phyloP scores from a whole-genome alignment of 2,797 vertebrate species.

The Pogoniulus pusillus region DNA sequence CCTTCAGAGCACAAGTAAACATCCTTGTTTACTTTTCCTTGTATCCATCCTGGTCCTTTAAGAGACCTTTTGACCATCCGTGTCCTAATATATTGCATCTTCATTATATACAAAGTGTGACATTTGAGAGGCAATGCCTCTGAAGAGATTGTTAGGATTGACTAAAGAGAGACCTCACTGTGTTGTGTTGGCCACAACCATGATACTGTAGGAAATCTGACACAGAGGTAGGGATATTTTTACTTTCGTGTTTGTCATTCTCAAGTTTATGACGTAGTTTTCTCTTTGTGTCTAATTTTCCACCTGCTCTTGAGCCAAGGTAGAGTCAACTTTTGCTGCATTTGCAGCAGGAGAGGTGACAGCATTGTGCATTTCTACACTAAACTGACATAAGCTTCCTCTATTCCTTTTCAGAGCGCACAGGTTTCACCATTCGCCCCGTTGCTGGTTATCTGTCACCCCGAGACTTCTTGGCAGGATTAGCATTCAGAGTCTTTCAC shows the following conservation, averaged over 20 bases:
- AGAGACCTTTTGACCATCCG: background rate
- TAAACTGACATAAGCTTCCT: background rate
- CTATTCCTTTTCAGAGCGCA: slow-evolving; percentile 81
- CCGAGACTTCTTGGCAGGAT: slow-evolving; percentile 94
- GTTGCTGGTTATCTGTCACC: slow-evolving; percentile 96
- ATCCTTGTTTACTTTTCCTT: background rate
- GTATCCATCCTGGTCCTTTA: background rate
- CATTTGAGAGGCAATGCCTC: background rate
- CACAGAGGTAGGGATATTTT: background rate
- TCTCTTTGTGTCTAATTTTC: background rate
- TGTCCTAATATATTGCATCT: background rate
- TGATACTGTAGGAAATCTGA: background rate
- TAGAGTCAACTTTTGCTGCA: background rate
- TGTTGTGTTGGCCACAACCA: background rate
- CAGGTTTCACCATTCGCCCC: slow-evolving; percentile 94
- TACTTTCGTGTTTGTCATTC: background rate
- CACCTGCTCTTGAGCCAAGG: background rate
- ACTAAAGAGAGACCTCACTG: background rate
- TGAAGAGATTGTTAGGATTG: background rate
- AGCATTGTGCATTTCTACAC: background rate
- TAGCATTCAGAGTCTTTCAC: slow-evolving; percentile 98
- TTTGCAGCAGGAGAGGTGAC: background rate
- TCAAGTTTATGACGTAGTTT: background rate
- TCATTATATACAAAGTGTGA: background rate
- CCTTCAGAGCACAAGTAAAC: background rate